Percentiles rank a stretch among this genome's conserved stretches.
Evolutionary conservation across 92 coral and sea anemone genomes (phyloP).

Genomic region (Phenganax marumi): DNA sequence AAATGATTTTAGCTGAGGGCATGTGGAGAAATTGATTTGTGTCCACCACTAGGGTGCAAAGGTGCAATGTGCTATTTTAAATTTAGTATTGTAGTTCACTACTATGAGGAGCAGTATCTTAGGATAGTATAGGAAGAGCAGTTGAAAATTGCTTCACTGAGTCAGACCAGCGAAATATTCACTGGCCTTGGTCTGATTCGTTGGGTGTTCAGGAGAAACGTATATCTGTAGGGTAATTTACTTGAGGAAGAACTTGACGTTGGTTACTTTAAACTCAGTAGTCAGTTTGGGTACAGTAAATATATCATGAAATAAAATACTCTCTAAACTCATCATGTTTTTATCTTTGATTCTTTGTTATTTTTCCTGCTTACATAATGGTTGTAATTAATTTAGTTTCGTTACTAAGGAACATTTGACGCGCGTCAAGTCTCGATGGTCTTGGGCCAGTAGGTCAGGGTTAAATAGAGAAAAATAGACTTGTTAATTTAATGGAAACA

Average conservation of each 20-base stretch:
- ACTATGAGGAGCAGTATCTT: not conserved
- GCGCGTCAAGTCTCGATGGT: not conserved
- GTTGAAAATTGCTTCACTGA: too few species aligned
- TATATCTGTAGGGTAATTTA: too few species aligned
- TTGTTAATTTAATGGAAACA: not conserved
- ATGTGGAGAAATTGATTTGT: not conserved
- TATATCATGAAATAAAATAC: conserved; percentile 8
- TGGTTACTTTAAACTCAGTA: not conserved
- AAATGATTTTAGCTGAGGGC: not conserved
- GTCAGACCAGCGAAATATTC: too few species aligned
- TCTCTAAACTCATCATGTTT: not conserved
- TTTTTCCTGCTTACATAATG: not conserved
- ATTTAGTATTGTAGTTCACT: not conserved
- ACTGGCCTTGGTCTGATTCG: too few species aligned
- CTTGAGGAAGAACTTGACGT: not conserved
- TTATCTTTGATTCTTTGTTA: not conserved
- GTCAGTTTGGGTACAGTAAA: not conserved
- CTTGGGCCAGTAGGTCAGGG: conserved; percentile 4
- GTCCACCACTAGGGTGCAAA: not conserved
- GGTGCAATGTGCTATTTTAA: not conserved
- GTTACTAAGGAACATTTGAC: not conserved
- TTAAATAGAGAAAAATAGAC: not conserved
- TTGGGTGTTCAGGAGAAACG: too few species aligned
- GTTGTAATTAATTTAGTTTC: not conserved
- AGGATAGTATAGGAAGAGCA: too few species aligned